These are phyloP conservation scores for Hipposideros larvatus DNA, from an alignment of 2,797 vertebrate species.

Conservation along the genomic window DNA sequence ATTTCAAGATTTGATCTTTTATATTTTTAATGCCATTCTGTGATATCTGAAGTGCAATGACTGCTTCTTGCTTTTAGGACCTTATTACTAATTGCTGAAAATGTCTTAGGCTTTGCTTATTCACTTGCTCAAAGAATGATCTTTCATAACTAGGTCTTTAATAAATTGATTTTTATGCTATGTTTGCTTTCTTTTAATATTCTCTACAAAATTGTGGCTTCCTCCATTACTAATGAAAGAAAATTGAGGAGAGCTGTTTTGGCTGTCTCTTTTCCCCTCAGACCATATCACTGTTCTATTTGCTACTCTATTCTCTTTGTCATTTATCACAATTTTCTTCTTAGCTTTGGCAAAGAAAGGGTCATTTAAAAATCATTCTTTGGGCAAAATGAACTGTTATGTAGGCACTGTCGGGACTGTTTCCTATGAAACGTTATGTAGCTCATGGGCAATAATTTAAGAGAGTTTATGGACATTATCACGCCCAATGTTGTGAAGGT, in stretches of 20 bases:
- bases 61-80: constrained; percentile 5
- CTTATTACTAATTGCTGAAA: background rate
- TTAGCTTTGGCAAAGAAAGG: background rate
- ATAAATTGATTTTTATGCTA: background rate
- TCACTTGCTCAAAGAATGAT: background rate
- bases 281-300: background rate
- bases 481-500: background rate
- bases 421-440: background rate
- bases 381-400: constrained; percentile 39
- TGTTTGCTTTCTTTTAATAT: constrained; percentile 48
- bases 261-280: background rate
- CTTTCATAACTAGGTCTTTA: constrained; percentile 30
- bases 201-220: constrained; percentile 41
- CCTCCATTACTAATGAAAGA: constrained; percentile 13
- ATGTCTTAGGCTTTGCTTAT: background rate
- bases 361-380: constrained; percentile 54
- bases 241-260: background rate
- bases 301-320: background rate
- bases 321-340: constrained; percentile 55
- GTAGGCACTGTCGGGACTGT: background rate
- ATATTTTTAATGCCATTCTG: background rate
- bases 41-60: background rate
- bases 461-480: background rate
- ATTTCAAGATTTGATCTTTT: background rate
- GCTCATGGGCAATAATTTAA: background rate